Evolutionary conservation across 2,797 vertebrate species (phyloP).

Genomic region (Alca torda): DNA sequence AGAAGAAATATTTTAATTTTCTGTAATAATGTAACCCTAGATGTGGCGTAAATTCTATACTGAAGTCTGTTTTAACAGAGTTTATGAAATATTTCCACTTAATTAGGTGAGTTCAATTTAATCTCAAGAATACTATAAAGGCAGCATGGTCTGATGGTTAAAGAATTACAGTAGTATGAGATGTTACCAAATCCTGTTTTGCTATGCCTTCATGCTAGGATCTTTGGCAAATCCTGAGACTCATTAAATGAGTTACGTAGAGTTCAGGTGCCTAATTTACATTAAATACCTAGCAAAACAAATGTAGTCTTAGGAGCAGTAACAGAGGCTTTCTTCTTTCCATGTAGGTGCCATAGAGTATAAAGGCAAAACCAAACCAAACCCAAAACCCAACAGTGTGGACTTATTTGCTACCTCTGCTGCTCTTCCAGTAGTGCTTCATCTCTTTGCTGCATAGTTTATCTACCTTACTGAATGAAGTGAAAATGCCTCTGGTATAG

Average conservation of each 20-base stretch:
- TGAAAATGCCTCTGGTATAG: neutral
- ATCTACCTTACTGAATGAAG: neutral
- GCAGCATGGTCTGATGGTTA: neutral
- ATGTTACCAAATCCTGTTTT: neutral
- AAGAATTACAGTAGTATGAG: neutral
- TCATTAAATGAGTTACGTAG: neutral
- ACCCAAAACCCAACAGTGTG: rapidly evolving
- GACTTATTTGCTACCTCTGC: neutral
- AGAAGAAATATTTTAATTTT: slow-evolving; percentile 38
- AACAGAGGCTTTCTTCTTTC: neutral
- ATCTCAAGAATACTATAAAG: neutral
- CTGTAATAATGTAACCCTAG: neutral
- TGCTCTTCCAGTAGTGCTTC: neutral
- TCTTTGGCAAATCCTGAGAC: neutral
- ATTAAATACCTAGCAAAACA: neutral
- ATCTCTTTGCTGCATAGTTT: neutral
- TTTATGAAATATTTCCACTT: slow-evolving; percentile 40
- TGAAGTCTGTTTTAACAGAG: neutral
- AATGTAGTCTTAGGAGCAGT: neutral
- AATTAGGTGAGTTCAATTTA: slow-evolving; percentile 11
- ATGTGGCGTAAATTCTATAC: slow-evolving; percentile 3
- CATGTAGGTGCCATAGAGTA: neutral
- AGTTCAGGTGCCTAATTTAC: neutral
- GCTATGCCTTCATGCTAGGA: neutral
- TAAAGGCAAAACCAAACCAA: neutral